A percentile compares a stretch with the other conserved stretches of the same genome.
Conservation (phyloP, 2,888 invertebrate genomes). For the Ennomos erosarius region DNA sequence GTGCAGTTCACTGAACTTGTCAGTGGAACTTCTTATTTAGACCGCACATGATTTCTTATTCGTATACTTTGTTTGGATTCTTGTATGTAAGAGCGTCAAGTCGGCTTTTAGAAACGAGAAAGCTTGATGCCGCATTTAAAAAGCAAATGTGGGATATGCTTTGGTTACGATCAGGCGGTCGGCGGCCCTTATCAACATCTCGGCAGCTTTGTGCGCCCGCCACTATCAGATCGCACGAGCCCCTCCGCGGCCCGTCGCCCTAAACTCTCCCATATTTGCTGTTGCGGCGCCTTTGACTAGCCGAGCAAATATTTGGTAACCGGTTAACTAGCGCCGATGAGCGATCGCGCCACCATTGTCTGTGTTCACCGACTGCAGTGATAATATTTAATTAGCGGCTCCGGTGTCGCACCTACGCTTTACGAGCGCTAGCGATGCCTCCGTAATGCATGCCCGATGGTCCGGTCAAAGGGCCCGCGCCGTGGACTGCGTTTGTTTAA, state of each 20-base stretch:
- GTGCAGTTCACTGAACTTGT: constrained; percentile 64
- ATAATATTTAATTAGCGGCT: constrained; percentile 83
- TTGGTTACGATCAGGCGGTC: constrained; percentile 60
- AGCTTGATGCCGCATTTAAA: constrained; percentile 48
- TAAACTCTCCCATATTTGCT: constrained; percentile 63
- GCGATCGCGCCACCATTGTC: constrained; percentile 74
- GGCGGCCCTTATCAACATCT: constrained; percentile 70
- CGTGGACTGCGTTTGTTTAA: constrained; percentile 72
- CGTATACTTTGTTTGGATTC: constrained; percentile 12
- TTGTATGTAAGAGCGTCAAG: constrained; percentile 14
- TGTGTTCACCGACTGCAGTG: constrained; percentile 73
- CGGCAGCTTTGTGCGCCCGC: constrained; percentile 66
- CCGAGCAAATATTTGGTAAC: constrained; percentile 78
- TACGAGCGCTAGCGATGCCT: constrained; percentile 51
- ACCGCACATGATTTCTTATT: constrained; percentile 42
- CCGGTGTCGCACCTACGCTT: constrained; percentile 76
- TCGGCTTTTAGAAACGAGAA: constrained; percentile 32
- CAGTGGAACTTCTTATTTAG: constrained; percentile 72
- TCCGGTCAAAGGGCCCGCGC: constrained; percentile 69
- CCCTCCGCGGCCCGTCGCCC: constrained; percentile 47
- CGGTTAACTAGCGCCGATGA: constrained; percentile 79
- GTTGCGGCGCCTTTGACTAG: constrained; percentile 77
- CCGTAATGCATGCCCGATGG: constrained; percentile 58
- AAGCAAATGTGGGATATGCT: constrained; percentile 61
- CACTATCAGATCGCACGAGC: constrained; percentile 71